Base-by-base conservation (phyloP, 2,113 vertebrate species). In the Patagioenas fasciata region DNA sequence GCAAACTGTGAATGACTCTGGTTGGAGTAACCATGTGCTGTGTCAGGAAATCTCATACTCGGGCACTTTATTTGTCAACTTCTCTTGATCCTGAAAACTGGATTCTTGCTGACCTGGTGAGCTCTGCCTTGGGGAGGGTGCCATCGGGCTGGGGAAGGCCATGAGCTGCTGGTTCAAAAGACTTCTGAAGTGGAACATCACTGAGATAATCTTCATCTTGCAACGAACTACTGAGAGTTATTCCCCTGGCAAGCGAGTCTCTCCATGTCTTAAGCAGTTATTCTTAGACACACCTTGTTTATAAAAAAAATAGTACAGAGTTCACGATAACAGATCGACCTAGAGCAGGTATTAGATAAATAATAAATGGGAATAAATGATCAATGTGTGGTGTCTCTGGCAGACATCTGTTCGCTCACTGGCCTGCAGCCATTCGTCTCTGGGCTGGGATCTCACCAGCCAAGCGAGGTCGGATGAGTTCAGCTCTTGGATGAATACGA, bases 361-460 rank as follows among this genome's bases (percentile, higher is more conserved):
- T 96, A 93, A 95, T 93, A 74, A 70, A 97, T 74, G 77, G 56
- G 86, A 96, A 89, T 70, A 40, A 95, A 85, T 71, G 83, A 91
- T 95, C 94, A 78, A 94, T 93, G 88, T 89, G 83, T 28, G 73
- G 70, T 89, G 85, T 92, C 88, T 73, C 1, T 85, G 88, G 83
- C 78, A 89, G 78, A 85, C 84, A 85, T 77, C 95, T 95, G 94
- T 88, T 95, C 92, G 70, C 64, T 54, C 38, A 19, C 73, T 91
- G 93, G 82, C 91, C 91, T 81, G 73, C 89, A 96, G 92, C 95
- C 91, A 78, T 80, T 58, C 9, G 69, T 83, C 65, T 73, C 32
- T 8, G 31, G 80, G 83, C 65, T 85, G 70, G n/a, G 85, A 85
- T 80, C 73, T 60, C 82, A 11, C 20, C 80, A 70, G 80, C 85